These are phyloP conservation scores for Galerucella calmariensis DNA, from an alignment of 2,888 invertebrate genomes.

Conservation along the genomic window DNA sequence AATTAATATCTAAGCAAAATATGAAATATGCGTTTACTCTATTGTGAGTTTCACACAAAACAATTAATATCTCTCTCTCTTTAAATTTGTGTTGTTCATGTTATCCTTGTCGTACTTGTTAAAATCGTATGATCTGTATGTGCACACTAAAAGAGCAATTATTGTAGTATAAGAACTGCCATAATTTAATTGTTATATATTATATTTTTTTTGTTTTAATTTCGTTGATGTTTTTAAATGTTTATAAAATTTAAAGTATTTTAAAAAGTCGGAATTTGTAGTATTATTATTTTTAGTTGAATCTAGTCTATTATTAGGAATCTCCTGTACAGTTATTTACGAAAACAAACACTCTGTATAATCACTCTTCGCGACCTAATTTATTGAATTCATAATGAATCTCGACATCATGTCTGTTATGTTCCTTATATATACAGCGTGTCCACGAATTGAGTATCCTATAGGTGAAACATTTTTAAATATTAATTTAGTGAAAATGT, in stretches of 20 bases:
- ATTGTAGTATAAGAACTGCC: conserved; percentile 4
- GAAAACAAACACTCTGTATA: conserved; percentile 32
- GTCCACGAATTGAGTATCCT: no score
- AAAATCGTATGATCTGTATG: neutral
- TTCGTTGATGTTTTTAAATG: conserved; percentile 10
- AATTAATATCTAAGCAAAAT: no score
- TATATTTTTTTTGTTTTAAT: neutral
- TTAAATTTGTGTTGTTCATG: no score
- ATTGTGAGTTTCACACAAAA: no score
- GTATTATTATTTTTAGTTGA: conserved; percentile 16
- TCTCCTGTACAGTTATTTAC: conserved; percentile 9
- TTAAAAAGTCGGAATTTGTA: neutral
- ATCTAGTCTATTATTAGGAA: conserved; percentile 8
- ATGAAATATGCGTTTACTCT: no score
- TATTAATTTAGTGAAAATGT: no score
- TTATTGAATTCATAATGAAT: conserved; percentile 31
- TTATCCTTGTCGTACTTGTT: no score
- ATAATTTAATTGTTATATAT: conserved; percentile 6
- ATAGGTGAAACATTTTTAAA: no score
- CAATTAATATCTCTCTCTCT: no score
- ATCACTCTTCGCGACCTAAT: conserved; percentile 29
- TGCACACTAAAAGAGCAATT: conserved; percentile 10
- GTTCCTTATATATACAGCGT: conserved; percentile 1
- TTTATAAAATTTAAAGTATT: conserved; percentile 2
- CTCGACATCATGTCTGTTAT: conserved; percentile 13